Evolutionary conservation across 2,113 vertebrate genomes (phyloP).

Genomic region (Rutilus rutilus): DNA sequence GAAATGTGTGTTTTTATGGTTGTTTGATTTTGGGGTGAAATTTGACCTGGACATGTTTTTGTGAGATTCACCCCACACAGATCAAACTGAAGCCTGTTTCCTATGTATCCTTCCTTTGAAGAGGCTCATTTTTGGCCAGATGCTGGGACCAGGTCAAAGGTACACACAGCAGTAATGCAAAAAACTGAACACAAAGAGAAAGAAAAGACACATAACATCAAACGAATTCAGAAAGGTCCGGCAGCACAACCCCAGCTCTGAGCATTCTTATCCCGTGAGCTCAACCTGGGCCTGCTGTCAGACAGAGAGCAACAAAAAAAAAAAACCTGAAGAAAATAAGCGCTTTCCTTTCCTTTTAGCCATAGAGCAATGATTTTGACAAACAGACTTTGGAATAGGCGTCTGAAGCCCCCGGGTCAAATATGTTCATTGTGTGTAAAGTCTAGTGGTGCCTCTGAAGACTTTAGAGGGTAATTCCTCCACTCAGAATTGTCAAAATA

Average conservation of each 20-base stretch:
- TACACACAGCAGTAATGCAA: slow-evolving; percentile 10
- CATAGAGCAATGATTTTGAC: neutral
- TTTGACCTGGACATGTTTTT: neutral
- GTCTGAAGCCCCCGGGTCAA: neutral
- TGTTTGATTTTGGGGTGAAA: neutral
- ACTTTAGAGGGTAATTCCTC: slow-evolving; percentile 9
- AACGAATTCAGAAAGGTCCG: slow-evolving; percentile 11
- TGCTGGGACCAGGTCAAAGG: slow-evolving; percentile 1
- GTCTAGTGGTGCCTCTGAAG: slow-evolving; percentile 21
- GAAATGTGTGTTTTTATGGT: neutral
- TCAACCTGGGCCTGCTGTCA: slow-evolving; percentile 18
- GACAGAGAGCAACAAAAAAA: neutral
- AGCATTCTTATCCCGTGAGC: slow-evolving; percentile 32
- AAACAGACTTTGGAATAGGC: slow-evolving; percentile 3
- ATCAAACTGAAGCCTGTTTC: neutral
- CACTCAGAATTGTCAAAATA: neutral
- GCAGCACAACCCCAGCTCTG: neutral
- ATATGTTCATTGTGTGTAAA: slow-evolving; percentile 21
- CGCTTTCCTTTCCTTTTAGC: slow-evolving; percentile 13
- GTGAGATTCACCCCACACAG: neutral
- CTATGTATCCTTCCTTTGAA: slow-evolving; percentile 25
- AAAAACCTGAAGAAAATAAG: neutral
- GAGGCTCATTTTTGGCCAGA: slow-evolving; percentile 6
- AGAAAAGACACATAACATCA: neutral
- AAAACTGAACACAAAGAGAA: slow-evolving; percentile 23